A percentile compares a stretch with the other conserved stretches of the same genome.
Evolutionary conservation across 2,888 invertebrate genomes (phyloP).

Genomic region (Brachyptera putata): DNA sequence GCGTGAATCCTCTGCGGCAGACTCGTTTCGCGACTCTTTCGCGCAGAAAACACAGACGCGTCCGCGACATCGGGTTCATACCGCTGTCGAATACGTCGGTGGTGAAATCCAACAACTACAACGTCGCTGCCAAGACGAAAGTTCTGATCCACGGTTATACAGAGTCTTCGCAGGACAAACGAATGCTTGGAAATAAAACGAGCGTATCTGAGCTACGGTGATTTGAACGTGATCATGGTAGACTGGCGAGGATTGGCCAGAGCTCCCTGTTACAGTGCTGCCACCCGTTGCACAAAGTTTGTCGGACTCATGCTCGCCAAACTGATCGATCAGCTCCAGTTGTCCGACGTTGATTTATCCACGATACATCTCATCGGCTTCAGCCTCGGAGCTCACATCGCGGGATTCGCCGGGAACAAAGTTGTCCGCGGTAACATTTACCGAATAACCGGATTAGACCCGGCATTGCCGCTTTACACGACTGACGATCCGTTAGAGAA

Average conservation of each 20-base stretch:
- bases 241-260: conserved; percentile 47
- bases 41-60: not conserved
- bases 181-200: conserved; percentile 30
- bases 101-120: conserved; percentile 26
- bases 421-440: not conserved
- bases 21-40: not conserved
- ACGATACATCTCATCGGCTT: conserved; percentile 28
- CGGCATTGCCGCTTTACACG: conserved; percentile 31
- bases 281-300: conserved; percentile 40
- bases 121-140: conserved; percentile 24
- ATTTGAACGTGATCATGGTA: conserved; percentile 45
- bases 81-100: conserved; percentile 19
- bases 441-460: conserved; percentile 29
- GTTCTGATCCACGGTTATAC: conserved; percentile 31
- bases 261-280: conserved; percentile 43
- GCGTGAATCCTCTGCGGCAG: not conserved
- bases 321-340: conserved; percentile 29
- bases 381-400: conserved; percentile 29
- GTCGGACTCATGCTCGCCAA: conserved; percentile 25
- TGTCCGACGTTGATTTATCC: conserved; percentile 22
- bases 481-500: conserved; percentile 33
- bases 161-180: conserved; percentile 25
- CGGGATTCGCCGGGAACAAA: conserved; percentile 22
- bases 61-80: not conserved
- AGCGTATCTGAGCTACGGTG: not conserved